Conservation (phyloP, 1,140 invertebrate species). For the Drosophila ercepeae region DNA sequence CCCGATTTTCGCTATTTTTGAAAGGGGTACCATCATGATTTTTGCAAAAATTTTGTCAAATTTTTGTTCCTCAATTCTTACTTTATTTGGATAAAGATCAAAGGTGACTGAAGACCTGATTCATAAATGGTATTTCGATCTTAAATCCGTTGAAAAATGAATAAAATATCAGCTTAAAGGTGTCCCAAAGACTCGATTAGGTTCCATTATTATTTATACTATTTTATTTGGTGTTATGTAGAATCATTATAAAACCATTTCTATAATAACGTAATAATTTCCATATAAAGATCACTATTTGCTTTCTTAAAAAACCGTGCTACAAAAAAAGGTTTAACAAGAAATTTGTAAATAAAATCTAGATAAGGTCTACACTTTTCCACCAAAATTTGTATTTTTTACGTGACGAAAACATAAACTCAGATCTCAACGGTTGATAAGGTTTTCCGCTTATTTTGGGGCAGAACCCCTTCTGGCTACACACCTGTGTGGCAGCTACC, state of each 20-base stretch:
- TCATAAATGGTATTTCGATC: no score
- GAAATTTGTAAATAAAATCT: conserved; percentile 14
- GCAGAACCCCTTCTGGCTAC: conserved; percentile 13
- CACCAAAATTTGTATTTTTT: neutral
- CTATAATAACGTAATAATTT: neutral
- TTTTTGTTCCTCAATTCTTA: no score
- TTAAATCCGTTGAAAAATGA: no score
- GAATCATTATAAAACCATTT: neutral
- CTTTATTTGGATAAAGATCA: no score
- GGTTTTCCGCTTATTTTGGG: neutral
- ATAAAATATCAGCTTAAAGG: no score
- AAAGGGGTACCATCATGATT: no score
- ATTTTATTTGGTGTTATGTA: no score
- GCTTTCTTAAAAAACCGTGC: neutral
- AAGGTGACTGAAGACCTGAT: no score
- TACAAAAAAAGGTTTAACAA: conserved; percentile 12
- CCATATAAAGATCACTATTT: neutral
- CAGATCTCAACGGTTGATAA: conserved; percentile 2
- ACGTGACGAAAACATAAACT: conserved; percentile 22
- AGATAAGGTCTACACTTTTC: conserved; percentile 11
- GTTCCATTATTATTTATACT: no score
- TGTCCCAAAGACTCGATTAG: no score
- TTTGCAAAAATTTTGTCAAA: no score
- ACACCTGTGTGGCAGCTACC: conserved; percentile 22
- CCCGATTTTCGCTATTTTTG: no score